A percentile compares a stretch with the other conserved stretches of the same genome.
phyloP scores from a whole-genome alignment of 1,140 invertebrate species.

The Lutraria rhynchaena region DNA sequence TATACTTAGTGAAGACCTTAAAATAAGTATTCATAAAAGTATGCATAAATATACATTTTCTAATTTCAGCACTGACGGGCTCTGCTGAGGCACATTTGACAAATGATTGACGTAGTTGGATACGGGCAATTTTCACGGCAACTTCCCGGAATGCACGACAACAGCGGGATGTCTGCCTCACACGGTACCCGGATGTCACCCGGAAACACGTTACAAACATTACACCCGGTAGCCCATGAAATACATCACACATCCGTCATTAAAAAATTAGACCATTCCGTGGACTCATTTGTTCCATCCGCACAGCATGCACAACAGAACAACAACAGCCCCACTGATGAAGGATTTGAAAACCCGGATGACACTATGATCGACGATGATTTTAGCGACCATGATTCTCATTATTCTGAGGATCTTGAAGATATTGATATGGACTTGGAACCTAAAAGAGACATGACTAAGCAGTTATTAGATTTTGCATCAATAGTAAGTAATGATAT shows the following conservation, averaged over 20 bases:
- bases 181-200: conserved; percentile 50
- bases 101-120: conserved; percentile 54
- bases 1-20: too few species aligned
- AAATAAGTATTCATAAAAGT: too few species aligned
- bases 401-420: conserved; percentile 74
- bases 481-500: conserved; percentile 78
- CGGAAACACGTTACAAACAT: conserved; percentile 27
- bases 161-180: conserved; percentile 35
- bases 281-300: conserved; percentile 42
- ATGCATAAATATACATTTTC: neutral
- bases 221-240: conserved; percentile 28
- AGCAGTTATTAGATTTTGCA: conserved; percentile 76
- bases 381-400: conserved; percentile 77
- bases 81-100: neutral
- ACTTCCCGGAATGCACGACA: conserved; percentile 54
- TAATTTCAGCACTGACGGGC: conserved; percentile 12
- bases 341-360: conserved; percentile 7
- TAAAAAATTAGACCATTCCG: conserved; percentile 51
- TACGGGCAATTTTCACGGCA: conserved; percentile 37
- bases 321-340: neutral
- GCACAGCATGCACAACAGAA: neutral
- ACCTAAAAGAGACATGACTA: conserved; percentile 70
- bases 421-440: conserved; percentile 53
- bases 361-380: conserved; percentile 73
- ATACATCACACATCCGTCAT: conserved; percentile 57